Base-by-base conservation (phyloP, 2,888 invertebrate genomes). In the Drosophila atroscutellata region DNA sequence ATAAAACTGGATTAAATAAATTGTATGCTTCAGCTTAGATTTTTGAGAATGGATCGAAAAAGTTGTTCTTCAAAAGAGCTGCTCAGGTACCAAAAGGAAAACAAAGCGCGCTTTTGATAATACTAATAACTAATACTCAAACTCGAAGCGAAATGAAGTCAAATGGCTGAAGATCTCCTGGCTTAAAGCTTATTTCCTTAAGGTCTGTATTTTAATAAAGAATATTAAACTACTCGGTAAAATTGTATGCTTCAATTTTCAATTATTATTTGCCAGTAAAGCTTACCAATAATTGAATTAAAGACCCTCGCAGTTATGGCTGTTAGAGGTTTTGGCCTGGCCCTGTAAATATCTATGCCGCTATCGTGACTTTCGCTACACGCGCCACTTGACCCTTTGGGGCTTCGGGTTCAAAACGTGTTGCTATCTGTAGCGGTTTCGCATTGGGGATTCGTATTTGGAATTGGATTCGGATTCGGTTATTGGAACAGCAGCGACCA, bases 361-460 rank as follows among this genome's bases (percentile, higher is more conserved):
- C 72, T 72, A 62, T 69, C 80, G 59, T 86, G 86, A 77, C 86
- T 89, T 90, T 85, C 77, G 83, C 80, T 83, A 83, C 92, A 91
- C 91, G 92, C 91, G 92, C 89, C 91, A 77, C 83, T 77, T 91
- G 91, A 91, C 91, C 91, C 91, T 86, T 85, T 77, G 76, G 91
- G 86, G 88, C 88, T 79, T 79, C 68, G 76, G 83, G 91, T 90
- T 91, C 91, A 91, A 91, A 91, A 91, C 91, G 91, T 91, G 91
- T 85, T 75, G 67, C 65, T 75, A 68, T 77, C 80, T 68, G 64
- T 58, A 61, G 72, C 76, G 64, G 71, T 66, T 74, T 83, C 64
- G 65, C 45, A 71, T 80, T 72, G 63, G 63, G 50, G 26, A 68
- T 76, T 68, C 55, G 71, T 52, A 69, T 60, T 68, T 61, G 64